A percentile compares a stretch with the other conserved stretches of the same genome.
Evolutionary conservation across 1,140 invertebrate genomes (phyloP).

Genomic region (Grapholita molesta): DNA sequence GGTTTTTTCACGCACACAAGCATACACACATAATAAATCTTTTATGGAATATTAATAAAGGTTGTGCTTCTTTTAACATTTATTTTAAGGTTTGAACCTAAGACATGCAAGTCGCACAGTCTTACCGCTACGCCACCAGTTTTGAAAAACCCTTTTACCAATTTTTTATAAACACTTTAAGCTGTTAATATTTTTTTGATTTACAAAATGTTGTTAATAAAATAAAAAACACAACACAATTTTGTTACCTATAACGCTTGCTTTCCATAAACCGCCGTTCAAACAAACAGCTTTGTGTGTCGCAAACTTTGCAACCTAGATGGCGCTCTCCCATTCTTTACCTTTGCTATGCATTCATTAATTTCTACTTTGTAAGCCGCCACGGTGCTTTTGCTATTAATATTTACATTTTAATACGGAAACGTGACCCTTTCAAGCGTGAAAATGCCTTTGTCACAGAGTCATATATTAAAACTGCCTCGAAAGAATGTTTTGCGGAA

Average conservation of each 20-base stretch:
- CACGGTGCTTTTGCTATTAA: background rate
- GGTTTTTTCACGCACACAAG: too few species aligned
- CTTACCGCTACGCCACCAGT: too few species aligned
- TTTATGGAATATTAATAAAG: too few species aligned
- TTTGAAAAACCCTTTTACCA: too few species aligned
- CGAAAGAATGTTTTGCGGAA: background rate
- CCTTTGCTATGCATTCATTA: background rate
- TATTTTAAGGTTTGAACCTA: too few species aligned
- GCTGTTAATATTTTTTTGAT: too few species aligned
- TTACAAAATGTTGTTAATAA: background rate
- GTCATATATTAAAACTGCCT: background rate
- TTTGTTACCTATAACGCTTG: background rate
- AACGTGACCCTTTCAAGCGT: background rate
- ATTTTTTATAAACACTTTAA: too few species aligned
- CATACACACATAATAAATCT: too few species aligned
- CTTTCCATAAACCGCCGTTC: background rate
- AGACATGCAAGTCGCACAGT: too few species aligned
- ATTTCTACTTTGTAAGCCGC: background rate
- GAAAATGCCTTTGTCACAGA: background rate
- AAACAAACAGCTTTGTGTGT: background rate
- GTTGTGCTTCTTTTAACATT: too few species aligned
- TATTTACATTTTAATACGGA: background rate
- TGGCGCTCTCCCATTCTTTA: background rate
- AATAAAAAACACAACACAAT: background rate
- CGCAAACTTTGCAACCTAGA: background rate